Base-by-base conservation (phyloP, 1,140 invertebrate species). In the Tetramorium alpestre region DNA sequence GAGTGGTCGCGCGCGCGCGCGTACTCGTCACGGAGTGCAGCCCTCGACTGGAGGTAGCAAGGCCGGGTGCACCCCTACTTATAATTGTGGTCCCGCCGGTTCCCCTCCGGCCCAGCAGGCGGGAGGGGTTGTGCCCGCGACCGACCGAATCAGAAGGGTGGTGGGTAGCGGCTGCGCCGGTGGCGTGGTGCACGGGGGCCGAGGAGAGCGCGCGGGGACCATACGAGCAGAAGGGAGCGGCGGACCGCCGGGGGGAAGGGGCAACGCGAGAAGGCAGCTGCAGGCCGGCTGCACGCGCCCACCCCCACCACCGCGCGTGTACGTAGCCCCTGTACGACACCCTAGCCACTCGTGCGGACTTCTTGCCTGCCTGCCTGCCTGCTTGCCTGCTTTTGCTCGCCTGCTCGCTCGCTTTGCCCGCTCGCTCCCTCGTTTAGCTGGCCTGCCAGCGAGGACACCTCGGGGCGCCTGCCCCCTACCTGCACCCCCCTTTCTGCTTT, bases 281-380 rank as follows among this genome's bases (percentile, higher is more conserved):
- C 94, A 95, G 93, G 94, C 95, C 94, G 94, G 94, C 94, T 94
- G 95, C 95, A 95, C 94, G 93, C 95, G 94, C 93, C 93, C 93
- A 93, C 93, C 95, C 94, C 94, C 94, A 94, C 94, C 92, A 94
- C 92, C 87, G 82, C 44, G 60, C 78, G 60, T 69, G 10, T 70
- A 10, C 77, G 33, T 84, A 87, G 73, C 80, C 87, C 82, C 89
- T 87, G 78, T 81, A 88, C 89, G 90, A 90, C 90, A 91, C 89
- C 90, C 89, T 86, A 89, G 89, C 80, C 89, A 90, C 89, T 89
- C 88, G 89, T 85, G 85, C 88, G 89, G 89, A 90, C 89, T 89
- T 89, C 89, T 82, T 82, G 87, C 86, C 65, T 70, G 65, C 85
- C 69, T 56, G 67, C 18, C 22, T 54, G 67, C 8, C 47, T 38